Evolutionary conservation across 2,797 vertebrate species (phyloP), one percentile per base, ranked within the genome.

Genomic region (Margarornis squamiger): DNA sequence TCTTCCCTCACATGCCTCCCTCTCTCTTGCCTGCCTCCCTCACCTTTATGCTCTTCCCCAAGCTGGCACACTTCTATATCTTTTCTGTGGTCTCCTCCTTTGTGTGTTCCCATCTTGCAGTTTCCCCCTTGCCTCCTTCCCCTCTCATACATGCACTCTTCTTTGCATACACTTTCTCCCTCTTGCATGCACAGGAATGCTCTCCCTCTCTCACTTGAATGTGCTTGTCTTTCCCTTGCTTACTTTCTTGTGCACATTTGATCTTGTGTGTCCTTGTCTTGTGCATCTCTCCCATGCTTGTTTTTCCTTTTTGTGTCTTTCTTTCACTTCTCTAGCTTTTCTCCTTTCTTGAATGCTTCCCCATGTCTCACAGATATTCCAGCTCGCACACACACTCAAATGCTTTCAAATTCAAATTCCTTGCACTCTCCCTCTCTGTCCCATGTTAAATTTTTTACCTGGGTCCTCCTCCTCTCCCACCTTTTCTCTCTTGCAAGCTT

Each of bases 181-280:
- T 72, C 63, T n/a, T 2, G 4, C 11, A 45, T 30, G 29, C 2
- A 2, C 6, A 32, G 0, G 9, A 10, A 29, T 54, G 16, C 4
- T 67, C 5, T 76, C 24, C 14, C 12, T 38, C 21, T 74, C 39
- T 66, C 18, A 15, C 30, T 49, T 87, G 26, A 41, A n/a, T 36
- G 27, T 46, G 30, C 27, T 59, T 41, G 11, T 66, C n/a, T 72
- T 55, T 84, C 57, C 23, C 17, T 38, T 80, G 38, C 12, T 34
- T 71, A 2, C 19, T 73, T 89, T 61, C 19, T 54, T 54, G 12
- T 23, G 30, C 26, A 3, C 29, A 14, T 87, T 54, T 2, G 1
- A 14, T 62, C 5, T 62, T 14, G 49, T 45, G 4, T 24, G 14
- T 65, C 43, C 48, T 43, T 34, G 12, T 55, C 74, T 46, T 81